Percentiles rank a stretch among this genome's conserved stretches.
These are phyloP conservation scores for Andrena hattorfiana DNA, from an alignment of 2,888 invertebrate genomes.

Conservation along the genomic window DNA sequence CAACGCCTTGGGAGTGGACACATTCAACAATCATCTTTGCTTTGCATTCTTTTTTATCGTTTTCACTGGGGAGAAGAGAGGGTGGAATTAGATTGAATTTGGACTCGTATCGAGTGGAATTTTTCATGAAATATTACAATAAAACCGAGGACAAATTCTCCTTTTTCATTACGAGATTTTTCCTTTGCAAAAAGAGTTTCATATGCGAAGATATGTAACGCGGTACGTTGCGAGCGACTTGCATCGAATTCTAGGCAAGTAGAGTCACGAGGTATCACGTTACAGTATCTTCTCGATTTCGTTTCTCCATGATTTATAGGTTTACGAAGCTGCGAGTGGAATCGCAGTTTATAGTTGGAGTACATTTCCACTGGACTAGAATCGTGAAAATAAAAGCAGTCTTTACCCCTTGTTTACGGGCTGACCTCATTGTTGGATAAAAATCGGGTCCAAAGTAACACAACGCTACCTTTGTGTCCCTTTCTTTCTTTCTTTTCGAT, in stretches of 20 bases:
- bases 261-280: background rate
- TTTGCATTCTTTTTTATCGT: background rate
- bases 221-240: background rate
- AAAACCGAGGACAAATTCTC: too few species aligned
- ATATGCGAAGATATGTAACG: too few species aligned
- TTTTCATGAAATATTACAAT: too few species aligned
- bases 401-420: background rate
- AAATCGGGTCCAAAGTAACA: background rate
- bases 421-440: background rate
- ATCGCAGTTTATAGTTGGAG: background rate
- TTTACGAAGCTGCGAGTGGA: background rate
- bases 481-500: background rate
- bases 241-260: background rate
- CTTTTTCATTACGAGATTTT: too few species aligned
- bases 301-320: background rate
- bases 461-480: background rate
- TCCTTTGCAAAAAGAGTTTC: too few species aligned
- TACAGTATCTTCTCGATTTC: background rate
- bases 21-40: background rate
- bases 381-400: background rate
- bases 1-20: slow-evolving; percentile 30
- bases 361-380: background rate
- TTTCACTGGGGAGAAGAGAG: too few species aligned
- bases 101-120: too few species aligned
- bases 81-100: too few species aligned